These are phyloP conservation scores for Pollachius pollachius DNA, from an alignment of 2,113 vertebrate species.

Conservation along the genomic window DNA sequence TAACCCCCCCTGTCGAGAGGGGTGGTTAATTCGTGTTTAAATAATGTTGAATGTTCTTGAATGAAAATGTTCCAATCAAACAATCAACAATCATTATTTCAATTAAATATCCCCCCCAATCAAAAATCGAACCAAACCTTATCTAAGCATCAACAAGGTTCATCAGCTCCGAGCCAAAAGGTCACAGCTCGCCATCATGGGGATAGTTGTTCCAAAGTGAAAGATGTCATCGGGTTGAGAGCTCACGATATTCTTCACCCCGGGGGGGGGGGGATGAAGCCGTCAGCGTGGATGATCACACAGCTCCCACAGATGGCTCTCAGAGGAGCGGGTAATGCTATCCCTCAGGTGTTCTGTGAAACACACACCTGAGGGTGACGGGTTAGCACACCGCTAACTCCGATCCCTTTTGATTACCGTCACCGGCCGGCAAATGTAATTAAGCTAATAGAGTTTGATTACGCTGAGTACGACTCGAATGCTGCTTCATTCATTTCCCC, in stretches of 20 bases:
- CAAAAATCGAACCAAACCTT: no score
- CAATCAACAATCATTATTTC: no score
- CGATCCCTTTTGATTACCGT: constrained; percentile 58
- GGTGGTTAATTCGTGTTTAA: background rate
- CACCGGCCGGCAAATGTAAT: constrained; percentile 55
- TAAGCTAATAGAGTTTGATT: constrained; percentile 71
- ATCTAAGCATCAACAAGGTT: no score
- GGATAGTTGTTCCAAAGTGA: no score
- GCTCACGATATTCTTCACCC: no score
- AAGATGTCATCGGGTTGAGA: no score
- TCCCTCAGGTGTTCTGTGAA: constrained; percentile 36
- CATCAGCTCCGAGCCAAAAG: no score
- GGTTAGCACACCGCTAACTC: constrained; percentile 38
- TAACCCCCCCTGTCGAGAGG: constrained; percentile 46
- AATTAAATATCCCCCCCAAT: no score
- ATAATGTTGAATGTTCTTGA: no score
- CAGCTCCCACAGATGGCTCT: constrained; percentile 1
- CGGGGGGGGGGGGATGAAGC: constrained; percentile 9
- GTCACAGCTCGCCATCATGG: no score
- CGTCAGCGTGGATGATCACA: constrained; percentile 27
- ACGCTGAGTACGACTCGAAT: constrained; percentile 55
- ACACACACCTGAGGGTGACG: constrained; percentile 60
- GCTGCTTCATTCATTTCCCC: constrained; percentile 55
- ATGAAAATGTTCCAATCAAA: no score
- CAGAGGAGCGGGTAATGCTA: constrained; percentile 45